phyloP scores from a whole-genome alignment of 2,113 vertebrate genomes.

The Camelus bactrianus region DNA sequence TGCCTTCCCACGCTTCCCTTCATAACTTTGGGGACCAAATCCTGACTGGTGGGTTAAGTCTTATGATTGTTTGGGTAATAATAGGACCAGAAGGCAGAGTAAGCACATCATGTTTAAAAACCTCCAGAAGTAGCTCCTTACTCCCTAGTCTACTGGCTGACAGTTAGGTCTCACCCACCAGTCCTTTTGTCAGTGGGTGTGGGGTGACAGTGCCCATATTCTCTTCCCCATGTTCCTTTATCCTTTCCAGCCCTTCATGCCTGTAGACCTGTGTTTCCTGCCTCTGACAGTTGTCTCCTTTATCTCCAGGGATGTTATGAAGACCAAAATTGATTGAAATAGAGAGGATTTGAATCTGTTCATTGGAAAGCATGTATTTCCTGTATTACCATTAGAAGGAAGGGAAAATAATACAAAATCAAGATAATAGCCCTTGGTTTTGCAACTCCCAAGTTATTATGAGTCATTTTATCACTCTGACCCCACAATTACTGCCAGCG shows the following conservation, averaged over 20 bases:
- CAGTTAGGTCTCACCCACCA: neutral
- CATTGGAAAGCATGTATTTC: neutral
- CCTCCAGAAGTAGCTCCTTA: neutral
- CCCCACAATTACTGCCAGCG: neutral
- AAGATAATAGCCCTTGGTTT: neutral
- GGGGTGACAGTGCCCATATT: neutral
- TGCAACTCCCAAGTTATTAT: conserved; percentile 5
- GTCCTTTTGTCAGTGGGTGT: neutral
- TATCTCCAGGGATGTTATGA: neutral
- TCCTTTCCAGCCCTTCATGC: neutral
- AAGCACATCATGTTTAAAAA: neutral
- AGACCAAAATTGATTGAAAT: conserved; percentile 47
- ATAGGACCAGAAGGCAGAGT: neutral
- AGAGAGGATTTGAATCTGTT: conserved; percentile 10
- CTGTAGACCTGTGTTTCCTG: neutral
- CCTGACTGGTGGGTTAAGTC: neutral
- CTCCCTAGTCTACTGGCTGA: neutral
- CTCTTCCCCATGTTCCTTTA: neutral
- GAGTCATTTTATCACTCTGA: conserved; percentile 19
- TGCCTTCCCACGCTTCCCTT: neutral
- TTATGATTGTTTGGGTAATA: neutral
- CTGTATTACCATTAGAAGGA: neutral
- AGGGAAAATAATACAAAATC: conserved; percentile 4
- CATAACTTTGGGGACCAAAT: conserved; percentile 6
- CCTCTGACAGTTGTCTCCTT: neutral